Base-by-base conservation (phyloP, 2,797 vertebrate genomes). In the Hybognathus amarus region DNA sequence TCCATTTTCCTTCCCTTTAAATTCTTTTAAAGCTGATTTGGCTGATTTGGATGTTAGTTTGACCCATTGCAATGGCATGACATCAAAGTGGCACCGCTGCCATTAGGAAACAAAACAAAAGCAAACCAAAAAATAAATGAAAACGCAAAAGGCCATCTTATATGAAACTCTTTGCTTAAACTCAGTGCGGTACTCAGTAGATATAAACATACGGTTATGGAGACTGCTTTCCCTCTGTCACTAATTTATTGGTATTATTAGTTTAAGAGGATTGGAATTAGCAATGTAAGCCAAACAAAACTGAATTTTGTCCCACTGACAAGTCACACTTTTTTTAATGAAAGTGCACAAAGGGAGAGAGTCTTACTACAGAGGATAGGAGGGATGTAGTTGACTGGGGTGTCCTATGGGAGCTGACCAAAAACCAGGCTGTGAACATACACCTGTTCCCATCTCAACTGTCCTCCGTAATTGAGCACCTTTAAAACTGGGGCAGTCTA, bases 141-240 rank as follows among this genome's bases (percentile, higher is more conserved):
- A 36, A 36, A 6, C 36, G 1, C 59, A 83, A 82, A 69, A 78
- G 69, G 76, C 64, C 12, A 67, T 56, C 66, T 64, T 22, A 71
- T 42, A 56, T 36, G 18, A 82, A 59, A 78, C 71, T 20, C 80
- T 75, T 75, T 15, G 22, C 68, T 30, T 85, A 70, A 56, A 82
- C 83, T 85, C 64, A 67, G 86, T 86, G 87, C 89, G 88, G 79
- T 88, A 87, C 86, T 87, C 83, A 85, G 68, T 75, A 80, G 71
- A 59, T 56, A 77, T 79, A 86, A 86, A 77, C 59, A 79, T 80
- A 38, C 30, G 67, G 64, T 82, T 77, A 66, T 42, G 20, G 40
- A 78, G 71, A 79, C 64, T 18, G 69, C 83, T 86, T 82, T 83
- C 78, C 83, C 83, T 85, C 71, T 83, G 75, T 78, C 68, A 50